Evolutionary conservation across 2,888 invertebrate genomes (phyloP), one percentile per base, ranked within the genome.

Genomic region (Acleris emargana): DNA sequence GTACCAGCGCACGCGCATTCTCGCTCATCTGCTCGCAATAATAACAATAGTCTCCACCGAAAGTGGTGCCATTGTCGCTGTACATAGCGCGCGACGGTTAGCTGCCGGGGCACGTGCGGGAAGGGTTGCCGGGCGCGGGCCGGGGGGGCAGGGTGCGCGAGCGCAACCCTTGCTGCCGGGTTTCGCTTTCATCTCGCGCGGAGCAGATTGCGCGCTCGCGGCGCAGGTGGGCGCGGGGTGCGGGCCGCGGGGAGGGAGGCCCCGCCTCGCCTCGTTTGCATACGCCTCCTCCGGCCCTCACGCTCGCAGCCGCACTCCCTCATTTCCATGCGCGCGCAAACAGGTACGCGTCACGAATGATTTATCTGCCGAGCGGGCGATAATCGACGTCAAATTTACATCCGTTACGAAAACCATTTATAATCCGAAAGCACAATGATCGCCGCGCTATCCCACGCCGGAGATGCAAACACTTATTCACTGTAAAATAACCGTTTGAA

Each of bases 171-270:
- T 78, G 68, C 68, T 80, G 81, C 76, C 74, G 74, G 78, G 78
- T 78, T 81, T 81, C 80, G 80, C 78, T 80, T 78, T 75, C 74
- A 78, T 74, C 75, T 78, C 77, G 74, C 82, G 76, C 77, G 76
- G 80, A 79, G 81, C 84, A 83, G 82, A 86, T 84, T 82, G 84
- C 80, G 62, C 62, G 76, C 74, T 78, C 77, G 79, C 75, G 80
- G 77, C 73, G 73, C 73, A 75, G 76, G 75, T 75, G 71, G 38
- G 67, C 62, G 71, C 51, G 68, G 28, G 71, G 69, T 71, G 74
- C 66, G 73, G 58, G 75, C 68, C 68, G 74, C 67, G 74, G 69
- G 60, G 38, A 45, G 61, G 61, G 59, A 43, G 64, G 68, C 55
- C 62, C 66, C 53, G 53, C 51, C 51, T 45, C 18, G 61, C 63